Evolutionary conservation across 2,888 invertebrate species (phyloP).

Genomic region (Scaptomyza reducta): DNA sequence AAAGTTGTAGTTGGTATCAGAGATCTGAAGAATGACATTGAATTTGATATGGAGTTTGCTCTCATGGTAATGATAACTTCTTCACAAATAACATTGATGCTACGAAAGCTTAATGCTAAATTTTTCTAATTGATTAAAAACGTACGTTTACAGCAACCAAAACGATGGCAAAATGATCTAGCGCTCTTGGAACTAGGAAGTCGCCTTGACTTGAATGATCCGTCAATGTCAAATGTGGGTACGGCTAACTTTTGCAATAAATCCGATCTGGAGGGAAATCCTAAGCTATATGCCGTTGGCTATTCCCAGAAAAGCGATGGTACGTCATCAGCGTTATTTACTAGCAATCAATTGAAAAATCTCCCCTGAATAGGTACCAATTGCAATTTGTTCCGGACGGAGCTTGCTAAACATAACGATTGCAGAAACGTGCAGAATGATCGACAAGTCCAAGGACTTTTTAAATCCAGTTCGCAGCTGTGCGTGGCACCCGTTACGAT

Average conservation of each 20-base stretch:
- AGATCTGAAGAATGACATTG: accelerated
- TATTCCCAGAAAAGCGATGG: conserved; percentile 9
- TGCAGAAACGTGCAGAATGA: not conserved
- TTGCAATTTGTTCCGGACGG: conserved; percentile 12
- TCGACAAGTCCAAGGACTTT: not conserved
- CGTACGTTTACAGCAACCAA: not conserved
- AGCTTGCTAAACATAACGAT: not conserved
- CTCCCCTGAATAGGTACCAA: no score
- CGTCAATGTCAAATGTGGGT: not conserved
- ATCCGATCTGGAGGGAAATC: not conserved
- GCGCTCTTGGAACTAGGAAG: not conserved
- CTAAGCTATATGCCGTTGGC: conserved; percentile 16
- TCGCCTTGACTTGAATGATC: not conserved
- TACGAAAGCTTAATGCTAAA: no score
- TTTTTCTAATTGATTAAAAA: not conserved
- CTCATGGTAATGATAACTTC: not conserved
- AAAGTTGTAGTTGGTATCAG: conserved; percentile 1
- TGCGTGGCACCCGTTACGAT: no score
- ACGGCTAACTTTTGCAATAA: not conserved
- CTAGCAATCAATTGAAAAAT: no score
- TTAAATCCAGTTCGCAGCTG: conserved; percentile 16
- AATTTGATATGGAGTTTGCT: not conserved
- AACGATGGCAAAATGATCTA: not conserved
- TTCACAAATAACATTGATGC: no score
- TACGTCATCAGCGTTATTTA: not conserved